These are phyloP conservation scores for Hystrix brachyura DNA, from an alignment of 2,113 vertebrate genomes.

Conservation along the genomic window DNA sequence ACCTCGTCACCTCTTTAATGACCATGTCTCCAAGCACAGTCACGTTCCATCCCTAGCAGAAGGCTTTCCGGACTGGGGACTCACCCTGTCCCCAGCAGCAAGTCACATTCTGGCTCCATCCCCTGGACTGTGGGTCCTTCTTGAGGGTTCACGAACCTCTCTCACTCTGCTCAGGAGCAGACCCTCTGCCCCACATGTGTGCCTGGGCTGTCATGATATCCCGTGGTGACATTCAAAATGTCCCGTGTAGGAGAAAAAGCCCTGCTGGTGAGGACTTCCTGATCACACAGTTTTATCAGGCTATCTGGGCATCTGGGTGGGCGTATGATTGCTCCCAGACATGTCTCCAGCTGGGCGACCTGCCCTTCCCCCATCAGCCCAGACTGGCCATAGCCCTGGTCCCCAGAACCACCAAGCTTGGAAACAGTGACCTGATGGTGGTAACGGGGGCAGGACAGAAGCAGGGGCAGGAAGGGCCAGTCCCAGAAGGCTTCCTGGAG, in stretches of 20 bases:
- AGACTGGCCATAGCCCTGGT: not conserved
- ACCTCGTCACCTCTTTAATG: not conserved
- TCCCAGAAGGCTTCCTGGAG: not conserved
- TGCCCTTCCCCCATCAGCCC: not conserved
- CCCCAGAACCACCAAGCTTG: not conserved
- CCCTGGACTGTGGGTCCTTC: not conserved
- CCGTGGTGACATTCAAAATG: not conserved
- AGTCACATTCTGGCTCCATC: not conserved
- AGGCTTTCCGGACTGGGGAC: rapidly evolving
- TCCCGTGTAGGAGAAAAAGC: not conserved
- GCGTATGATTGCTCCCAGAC: too few species aligned
- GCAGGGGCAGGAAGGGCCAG: not conserved
- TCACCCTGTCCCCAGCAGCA: not conserved
- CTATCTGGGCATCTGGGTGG: not conserved
- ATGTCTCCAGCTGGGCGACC: not conserved
- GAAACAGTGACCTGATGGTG: not conserved
- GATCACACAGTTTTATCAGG: not conserved
- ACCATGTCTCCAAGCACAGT: not conserved
- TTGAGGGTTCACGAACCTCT: not conserved
- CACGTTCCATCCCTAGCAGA: not conserved
- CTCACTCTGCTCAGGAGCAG: not conserved
- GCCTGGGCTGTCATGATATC: not conserved
- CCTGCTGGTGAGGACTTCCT: not conserved
- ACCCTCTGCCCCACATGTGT: not conserved
- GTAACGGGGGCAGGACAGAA: not conserved